phyloP scores from a whole-genome alignment of 1,140 invertebrate genomes.

The Goniozus legneri region DNA sequence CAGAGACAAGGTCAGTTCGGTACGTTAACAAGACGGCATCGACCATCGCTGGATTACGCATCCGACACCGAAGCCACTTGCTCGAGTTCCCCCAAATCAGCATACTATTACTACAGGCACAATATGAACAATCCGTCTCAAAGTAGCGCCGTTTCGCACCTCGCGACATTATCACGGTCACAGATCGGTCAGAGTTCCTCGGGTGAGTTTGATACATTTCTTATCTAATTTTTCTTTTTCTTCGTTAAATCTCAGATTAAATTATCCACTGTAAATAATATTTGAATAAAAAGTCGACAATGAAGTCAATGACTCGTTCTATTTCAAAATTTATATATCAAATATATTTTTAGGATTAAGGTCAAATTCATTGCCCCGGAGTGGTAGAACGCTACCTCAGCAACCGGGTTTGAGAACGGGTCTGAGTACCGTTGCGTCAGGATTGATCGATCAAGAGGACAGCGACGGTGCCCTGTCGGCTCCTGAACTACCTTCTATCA shows the following conservation, averaged over 20 bases:
- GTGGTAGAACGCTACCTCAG: slow-evolving; percentile 49
- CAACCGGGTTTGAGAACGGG: slow-evolving; percentile 47
- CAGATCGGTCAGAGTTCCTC: slow-evolving; percentile 51
- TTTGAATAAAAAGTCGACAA: slow-evolving; percentile 8
- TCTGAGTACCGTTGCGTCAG: slow-evolving; percentile 53
- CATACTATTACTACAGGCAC: slow-evolving; percentile 73
- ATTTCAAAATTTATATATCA: too few relatives aligned
- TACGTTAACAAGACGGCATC: slow-evolving; percentile 65
- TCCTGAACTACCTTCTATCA: slow-evolving; percentile 70
- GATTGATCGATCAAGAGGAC: slow-evolving; percentile 69
- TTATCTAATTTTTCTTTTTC: not conserved
- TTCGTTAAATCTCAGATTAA: not conserved
- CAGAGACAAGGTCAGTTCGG: slow-evolving; percentile 49
- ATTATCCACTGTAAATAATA: slow-evolving; percentile 1
- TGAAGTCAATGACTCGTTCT: slow-evolving; percentile 12
- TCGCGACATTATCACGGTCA: slow-evolving; percentile 49
- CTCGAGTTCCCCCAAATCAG: slow-evolving; percentile 65
- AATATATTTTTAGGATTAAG: slow-evolving; percentile 37
- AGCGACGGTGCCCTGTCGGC: slow-evolving; percentile 79
- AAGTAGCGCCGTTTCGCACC: slow-evolving; percentile 46
- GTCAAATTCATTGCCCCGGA: slow-evolving; percentile 55
- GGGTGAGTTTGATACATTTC: slow-evolving; percentile 26
- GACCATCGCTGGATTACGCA: slow-evolving; percentile 79
- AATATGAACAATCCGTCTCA: slow-evolving; percentile 47
- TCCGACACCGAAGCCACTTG: slow-evolving; percentile 91